These are phyloP conservation scores for Spilosoma lubricipeda DNA, from an alignment of 2,888 invertebrate genomes.

Conservation along the genomic window DNA sequence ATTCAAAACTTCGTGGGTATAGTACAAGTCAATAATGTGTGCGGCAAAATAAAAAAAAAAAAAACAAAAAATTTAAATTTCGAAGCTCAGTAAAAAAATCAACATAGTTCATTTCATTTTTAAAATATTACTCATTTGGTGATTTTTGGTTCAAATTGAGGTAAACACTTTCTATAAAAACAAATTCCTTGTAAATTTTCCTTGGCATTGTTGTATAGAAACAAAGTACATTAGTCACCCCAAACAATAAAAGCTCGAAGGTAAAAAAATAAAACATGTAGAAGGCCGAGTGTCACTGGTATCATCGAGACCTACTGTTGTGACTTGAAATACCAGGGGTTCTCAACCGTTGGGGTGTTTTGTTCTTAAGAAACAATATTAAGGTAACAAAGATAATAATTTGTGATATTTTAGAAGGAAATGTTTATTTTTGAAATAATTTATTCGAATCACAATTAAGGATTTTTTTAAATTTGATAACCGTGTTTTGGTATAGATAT, in stretches of 20 bases:
- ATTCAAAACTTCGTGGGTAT: background rate
- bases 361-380: background rate
- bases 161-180: constrained; percentile 18
- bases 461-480: background rate
- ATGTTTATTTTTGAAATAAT: background rate
- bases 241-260: constrained; percentile 65
- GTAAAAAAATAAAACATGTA: constrained; percentile 71
- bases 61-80: background rate
- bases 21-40: background rate
- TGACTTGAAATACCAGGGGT: constrained; percentile 47
- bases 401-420: background rate
- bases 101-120: background rate
- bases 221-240: constrained; percentile 61
- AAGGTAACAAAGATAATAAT: background rate
- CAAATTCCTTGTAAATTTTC: constrained; percentile 29
- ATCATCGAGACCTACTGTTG: constrained; percentile 57
- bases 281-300: constrained; percentile 67
- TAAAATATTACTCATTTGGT: background rate
- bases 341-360: constrained; percentile 17
- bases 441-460: background rate
- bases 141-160: constrained; percentile 1
- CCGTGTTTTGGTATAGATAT: background rate
- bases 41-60: background rate
- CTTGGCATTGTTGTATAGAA: constrained; percentile 48
- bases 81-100: background rate